A percentile compares a stretch with the other conserved stretches of the same genome.
These are phyloP conservation scores for Yasuhikotakia modesta DNA, from an alignment of 2,797 vertebrate species.

Conservation along the genomic window DNA sequence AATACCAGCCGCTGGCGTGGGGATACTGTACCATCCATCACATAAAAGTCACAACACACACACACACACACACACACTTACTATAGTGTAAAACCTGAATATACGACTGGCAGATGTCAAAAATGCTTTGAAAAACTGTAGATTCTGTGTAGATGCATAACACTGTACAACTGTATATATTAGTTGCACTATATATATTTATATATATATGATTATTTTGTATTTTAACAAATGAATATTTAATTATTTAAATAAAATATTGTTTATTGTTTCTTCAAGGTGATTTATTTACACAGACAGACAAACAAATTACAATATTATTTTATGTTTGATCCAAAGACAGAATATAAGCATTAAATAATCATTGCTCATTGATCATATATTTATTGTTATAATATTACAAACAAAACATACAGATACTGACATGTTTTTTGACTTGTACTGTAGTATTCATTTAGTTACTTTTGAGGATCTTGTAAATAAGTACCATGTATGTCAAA, in stretches of 20 bases:
- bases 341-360: neutral
- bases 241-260: neutral
- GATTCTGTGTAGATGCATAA: too few relatives aligned
- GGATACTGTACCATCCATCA: constrained; percentile 66
- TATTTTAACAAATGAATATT: neutral
- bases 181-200: neutral
- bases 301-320: neutral
- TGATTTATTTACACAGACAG: neutral
- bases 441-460: neutral
- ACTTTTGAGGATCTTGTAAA: neutral
- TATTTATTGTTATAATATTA: neutral
- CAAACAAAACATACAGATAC: neutral
- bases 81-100: neutral
- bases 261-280: neutral
- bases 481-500: neutral
- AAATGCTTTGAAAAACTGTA: neutral
- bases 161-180: too few relatives aligned
- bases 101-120: neutral
- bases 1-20: constrained; percentile 70
- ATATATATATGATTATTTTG: neutral
- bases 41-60: constrained; percentile 57
- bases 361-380: neutral
- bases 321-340: neutral
- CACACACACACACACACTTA: constrained; percentile 33
- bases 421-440: neutral